Evolutionary conservation across 2,888 invertebrate genomes (phyloP).

Genomic region (Argyresthia goedartella): DNA sequence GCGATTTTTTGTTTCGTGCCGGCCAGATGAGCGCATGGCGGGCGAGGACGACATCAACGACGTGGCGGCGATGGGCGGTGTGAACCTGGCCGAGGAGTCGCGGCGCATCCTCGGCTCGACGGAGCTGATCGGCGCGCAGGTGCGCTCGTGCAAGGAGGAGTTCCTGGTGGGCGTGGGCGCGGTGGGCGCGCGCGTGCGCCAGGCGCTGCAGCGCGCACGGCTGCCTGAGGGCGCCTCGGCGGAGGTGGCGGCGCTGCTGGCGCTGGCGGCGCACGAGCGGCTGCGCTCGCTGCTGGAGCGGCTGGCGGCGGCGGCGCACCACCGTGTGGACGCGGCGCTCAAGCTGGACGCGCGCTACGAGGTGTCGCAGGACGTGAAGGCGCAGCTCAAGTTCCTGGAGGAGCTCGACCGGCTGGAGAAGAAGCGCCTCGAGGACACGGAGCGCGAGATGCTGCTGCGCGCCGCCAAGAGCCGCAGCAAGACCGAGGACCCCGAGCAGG

Average conservation of each 20-base stretch:
- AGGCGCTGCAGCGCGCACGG: conserved; percentile 80
- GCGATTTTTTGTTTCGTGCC: too few relatives aligned
- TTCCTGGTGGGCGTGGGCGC: conserved; percentile 83
- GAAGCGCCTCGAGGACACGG: conserved; percentile 94
- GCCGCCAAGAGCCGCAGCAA: conserved; percentile 97
- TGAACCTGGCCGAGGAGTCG: conserved; percentile 96
- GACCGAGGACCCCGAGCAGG: conserved; percentile 97
- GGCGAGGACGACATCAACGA: conserved; percentile 98
- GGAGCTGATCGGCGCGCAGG: conserved; percentile 90
- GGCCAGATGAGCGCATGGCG: conserved; percentile 69
- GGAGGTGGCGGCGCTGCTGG: conserved; percentile 91
- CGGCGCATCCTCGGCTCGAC: conserved; percentile 93
- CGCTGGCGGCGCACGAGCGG: conserved; percentile 94
- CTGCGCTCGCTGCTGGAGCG: conserved; percentile 92
- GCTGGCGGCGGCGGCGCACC: conserved; percentile 93
- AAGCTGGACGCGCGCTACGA: conserved; percentile 94
- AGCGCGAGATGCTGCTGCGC: conserved; percentile 91
- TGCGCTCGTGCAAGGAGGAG: conserved; percentile 93
- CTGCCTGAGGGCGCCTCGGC: conserved; percentile 87
- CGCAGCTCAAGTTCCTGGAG: conserved; percentile 97
- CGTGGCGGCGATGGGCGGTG: conserved; percentile 99
- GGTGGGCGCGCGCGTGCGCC: conserved; percentile 82
- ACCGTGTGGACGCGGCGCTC: conserved; percentile 88
- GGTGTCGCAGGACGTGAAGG: conserved; percentile 87
- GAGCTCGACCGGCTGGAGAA: conserved; percentile 95